These are phyloP conservation scores for Deilephila porcellus DNA, from an alignment of 2,888 invertebrate genomes.

Conservation along the genomic window DNA sequence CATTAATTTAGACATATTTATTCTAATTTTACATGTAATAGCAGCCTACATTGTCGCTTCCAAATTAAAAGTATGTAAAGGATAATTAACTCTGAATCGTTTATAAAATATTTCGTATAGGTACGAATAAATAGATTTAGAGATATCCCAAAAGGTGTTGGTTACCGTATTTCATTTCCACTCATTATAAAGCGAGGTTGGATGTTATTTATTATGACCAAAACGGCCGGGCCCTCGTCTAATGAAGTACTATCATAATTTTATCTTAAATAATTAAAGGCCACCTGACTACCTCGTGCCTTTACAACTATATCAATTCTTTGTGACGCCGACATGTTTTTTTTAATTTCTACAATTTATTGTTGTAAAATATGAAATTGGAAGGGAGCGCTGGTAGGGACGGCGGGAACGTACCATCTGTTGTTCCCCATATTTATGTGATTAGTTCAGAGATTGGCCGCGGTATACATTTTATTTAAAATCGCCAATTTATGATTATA, in stretches of 20 bases:
- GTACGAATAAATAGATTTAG: constrained; percentile 25
- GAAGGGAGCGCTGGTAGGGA: constrained; percentile 63
- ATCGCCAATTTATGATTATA: constrained; percentile 77
- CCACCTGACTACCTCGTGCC: constrained; percentile 65
- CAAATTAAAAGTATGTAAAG: constrained; percentile 17
- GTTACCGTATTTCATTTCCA: constrained; percentile 54
- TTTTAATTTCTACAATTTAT: constrained; percentile 71
- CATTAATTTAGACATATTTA: background rate
- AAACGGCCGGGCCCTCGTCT: constrained; percentile 60
- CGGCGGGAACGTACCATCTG: constrained; percentile 70
- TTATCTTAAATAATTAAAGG: constrained; percentile 78
- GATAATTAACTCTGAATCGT: constrained; percentile 11
- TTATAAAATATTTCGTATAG: constrained; percentile 16
- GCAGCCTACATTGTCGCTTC: background rate
- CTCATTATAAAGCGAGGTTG: constrained; percentile 54
- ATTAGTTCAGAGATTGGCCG: constrained; percentile 70
- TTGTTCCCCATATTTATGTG: constrained; percentile 79
- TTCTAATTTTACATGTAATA: background rate
- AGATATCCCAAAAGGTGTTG: constrained; percentile 35
- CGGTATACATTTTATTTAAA: constrained; percentile 72
- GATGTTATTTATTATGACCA: constrained; percentile 65
- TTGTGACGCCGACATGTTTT: constrained; percentile 73
- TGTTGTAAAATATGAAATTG: constrained; percentile 74
- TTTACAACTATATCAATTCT: constrained; percentile 72
- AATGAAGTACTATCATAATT: constrained; percentile 79